Base-by-base conservation (phyloP, 2,113 vertebrate species). In the Spheniscus mendiculus region DNA sequence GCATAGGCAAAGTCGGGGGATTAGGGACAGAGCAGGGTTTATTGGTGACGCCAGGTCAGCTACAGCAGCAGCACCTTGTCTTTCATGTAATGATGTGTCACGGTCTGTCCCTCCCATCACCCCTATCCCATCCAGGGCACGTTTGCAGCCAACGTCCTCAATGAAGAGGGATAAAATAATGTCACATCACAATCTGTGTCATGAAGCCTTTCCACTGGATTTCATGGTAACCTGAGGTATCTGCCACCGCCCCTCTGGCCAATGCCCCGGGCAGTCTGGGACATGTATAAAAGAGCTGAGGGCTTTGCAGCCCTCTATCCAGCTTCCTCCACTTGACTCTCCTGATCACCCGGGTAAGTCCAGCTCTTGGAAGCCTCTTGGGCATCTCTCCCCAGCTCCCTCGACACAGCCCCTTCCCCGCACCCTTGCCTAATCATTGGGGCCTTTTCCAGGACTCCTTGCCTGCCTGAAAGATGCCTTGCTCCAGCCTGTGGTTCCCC, bases 41-140 rank as follows among this genome's bases (percentile, higher is more conserved):
- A 84, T 36, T 50, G 72, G 42, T 38, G 34, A 3, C 3, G 4
- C 3, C 4, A 25, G 12, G 1, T 14, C 52, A 74, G 22, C 27
- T 45, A 7, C 34, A 32, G 15, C 52, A 59, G 15, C 15, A 34
- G 22, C 8, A 1, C 5, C 10, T 20, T 38, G 6, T 13, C n/a
- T 32, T 49, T n/a, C 32, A 66, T 11, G 4, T 52, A 10, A 16
- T 3, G 12, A 9, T 12, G 6, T 69, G 45, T 71, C 56, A 58
- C 0, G 0, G 1, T 3, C 7, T 14, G n/a, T 49, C 49, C 49
- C 38, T 85, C 13, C 50, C n/a, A 59, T 38, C 5, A 38, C 8
- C 27, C 12, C 12, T 6, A 9, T 21, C 5, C 2, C 47, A 62
- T 42, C 19, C 44, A 53, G 59, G 44, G 8, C 32, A 26, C 1